Base-by-base conservation (phyloP, 2,888 invertebrate species). In the Chrysolina americana region DNA sequence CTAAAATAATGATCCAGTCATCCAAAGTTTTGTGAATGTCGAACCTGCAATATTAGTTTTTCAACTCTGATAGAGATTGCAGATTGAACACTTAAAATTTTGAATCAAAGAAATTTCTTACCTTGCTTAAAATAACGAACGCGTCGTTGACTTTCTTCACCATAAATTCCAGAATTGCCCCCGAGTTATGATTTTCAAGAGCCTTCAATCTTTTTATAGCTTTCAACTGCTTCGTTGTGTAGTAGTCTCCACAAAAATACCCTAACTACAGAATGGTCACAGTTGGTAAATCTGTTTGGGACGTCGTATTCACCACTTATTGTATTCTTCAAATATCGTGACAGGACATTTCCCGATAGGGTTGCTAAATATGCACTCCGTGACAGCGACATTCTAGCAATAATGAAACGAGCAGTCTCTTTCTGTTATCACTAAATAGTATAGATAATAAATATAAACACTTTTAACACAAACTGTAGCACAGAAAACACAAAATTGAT, bases 1-100 rank as follows among this genome's bases (percentile, higher is more conserved):
- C 17, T 41, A 64, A n/a, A 36, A 19, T 28, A 19, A 74, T 63
- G 6, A 76, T 53, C 74, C 76, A 77, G 3, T 62, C 63, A 17
- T 70, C 9, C 5, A 79, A 47, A 3, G 66, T 70, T 68, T 68
- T 78, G 78, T 15, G 77, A 78, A 72, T 28, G 21, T 23, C 44
- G 62, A 47, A 47, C 17, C 41, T 48, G 48, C 28, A 15, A 68
- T 21, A 21, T 48, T 41, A 41, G 5, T 41, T 41, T 41, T 41
- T 41, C 41, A 41, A 41, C 5, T 10, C 41, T 41, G 41, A 41
- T 41, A n/a, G n/a, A n/a, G n/a, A n/a, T n/a, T 41, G 41, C 10
- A 5, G 10, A 41, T 41, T 41, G 41, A 41, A 41, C 41, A 41
- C 41, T 41, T 8, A 41, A 41, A 41, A 41, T 41, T 41, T 41